phyloP scores from a whole-genome alignment of 2,888 invertebrate species.

The Platyscelio sp. region DNA sequence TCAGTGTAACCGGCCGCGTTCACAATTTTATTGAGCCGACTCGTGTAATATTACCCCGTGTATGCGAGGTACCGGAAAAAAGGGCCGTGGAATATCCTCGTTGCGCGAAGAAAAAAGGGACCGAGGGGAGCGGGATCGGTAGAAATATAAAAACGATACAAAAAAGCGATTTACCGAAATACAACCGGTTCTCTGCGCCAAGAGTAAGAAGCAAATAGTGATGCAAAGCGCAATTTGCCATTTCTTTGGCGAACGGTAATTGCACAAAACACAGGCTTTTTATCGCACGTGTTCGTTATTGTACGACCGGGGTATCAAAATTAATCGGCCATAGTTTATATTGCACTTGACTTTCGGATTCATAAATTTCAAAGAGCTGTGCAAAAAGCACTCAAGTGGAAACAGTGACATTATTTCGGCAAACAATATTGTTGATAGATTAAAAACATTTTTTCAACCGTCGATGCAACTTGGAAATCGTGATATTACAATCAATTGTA shows the following conservation, averaged over 20 bases:
- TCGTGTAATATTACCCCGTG: constrained; percentile 41
- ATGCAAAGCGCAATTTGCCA: constrained; percentile 55
- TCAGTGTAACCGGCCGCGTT: constrained; percentile 72
- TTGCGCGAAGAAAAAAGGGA: not conserved
- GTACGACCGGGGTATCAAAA: constrained; percentile 49
- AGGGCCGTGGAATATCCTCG: not conserved
- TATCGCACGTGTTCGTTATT: constrained; percentile 56
- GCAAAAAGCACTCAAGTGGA: constrained; percentile 21
- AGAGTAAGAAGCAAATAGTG: constrained; percentile 49
- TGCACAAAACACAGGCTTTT: constrained; percentile 51
- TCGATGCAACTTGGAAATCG: no score
- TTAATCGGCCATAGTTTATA: constrained; percentile 43
- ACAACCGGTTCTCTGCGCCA: constrained; percentile 40
- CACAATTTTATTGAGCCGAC: constrained; percentile 74
- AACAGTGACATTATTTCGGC: constrained; percentile 10
- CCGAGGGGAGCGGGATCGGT: not conserved
- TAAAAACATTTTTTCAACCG: not conserved
- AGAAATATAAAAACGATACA: no score
- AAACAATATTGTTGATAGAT: constrained; percentile 30
- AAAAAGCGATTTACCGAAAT: constrained; percentile 45
- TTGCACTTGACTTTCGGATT: constrained; percentile 32
- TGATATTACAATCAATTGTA: no score
- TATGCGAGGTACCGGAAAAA: constrained; percentile 21
- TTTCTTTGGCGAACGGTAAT: constrained; percentile 48
- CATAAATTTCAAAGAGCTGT: constrained; percentile 29